A percentile compares a stretch with the other conserved stretches of the same genome.
These are phyloP conservation scores for Orthonychiurus folsomi DNA, from an alignment of 2,888 invertebrate genomes.

Conservation along the genomic window DNA sequence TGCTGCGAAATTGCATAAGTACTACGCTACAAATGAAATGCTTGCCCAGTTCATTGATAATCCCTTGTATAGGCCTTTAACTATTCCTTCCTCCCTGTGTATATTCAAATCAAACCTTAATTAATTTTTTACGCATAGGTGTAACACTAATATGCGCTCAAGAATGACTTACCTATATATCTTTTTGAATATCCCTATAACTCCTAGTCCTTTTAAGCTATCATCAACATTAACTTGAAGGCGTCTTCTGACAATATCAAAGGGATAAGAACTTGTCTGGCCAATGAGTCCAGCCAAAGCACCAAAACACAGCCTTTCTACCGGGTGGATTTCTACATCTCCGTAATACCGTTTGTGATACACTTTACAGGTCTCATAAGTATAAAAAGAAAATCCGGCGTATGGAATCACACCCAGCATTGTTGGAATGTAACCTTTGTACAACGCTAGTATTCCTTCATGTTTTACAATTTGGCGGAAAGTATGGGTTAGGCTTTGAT, in stretches of 20 bases:
- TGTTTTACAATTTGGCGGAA: constrained; percentile 27
- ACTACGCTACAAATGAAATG: constrained; percentile 58
- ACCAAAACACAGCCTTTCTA: constrained; percentile 61
- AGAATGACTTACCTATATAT: constrained; percentile 65
- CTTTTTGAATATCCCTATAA: constrained; percentile 56
- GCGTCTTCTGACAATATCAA: constrained; percentile 77
- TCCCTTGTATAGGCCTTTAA: constrained; percentile 90
- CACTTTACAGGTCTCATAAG: constrained; percentile 84
- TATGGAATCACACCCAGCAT: constrained; percentile 80
- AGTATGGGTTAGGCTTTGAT: constrained; percentile 53
- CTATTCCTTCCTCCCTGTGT: constrained; percentile 72
- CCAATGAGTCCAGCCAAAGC: constrained; percentile 86
- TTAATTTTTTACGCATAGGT: constrained; percentile 13
- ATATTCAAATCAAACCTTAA: background rate
- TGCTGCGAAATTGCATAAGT: background rate
- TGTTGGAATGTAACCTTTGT: constrained; percentile 80
- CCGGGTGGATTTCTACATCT: constrained; percentile 48
- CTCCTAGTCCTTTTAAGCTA: constrained; percentile 52
- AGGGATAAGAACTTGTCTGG: constrained; percentile 91
- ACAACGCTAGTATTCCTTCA: constrained; percentile 61
- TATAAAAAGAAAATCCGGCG: constrained; percentile 89
- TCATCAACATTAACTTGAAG: constrained; percentile 52
- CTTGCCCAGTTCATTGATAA: constrained; percentile 99
- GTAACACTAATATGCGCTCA: too few relatives aligned
- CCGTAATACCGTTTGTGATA: constrained; percentile 16